Percentiles rank a stretch among this genome's conserved stretches.
These are phyloP conservation scores for Drosophila tanythrix DNA, from an alignment of 2,888 invertebrate genomes.

Conservation along the genomic window DNA sequence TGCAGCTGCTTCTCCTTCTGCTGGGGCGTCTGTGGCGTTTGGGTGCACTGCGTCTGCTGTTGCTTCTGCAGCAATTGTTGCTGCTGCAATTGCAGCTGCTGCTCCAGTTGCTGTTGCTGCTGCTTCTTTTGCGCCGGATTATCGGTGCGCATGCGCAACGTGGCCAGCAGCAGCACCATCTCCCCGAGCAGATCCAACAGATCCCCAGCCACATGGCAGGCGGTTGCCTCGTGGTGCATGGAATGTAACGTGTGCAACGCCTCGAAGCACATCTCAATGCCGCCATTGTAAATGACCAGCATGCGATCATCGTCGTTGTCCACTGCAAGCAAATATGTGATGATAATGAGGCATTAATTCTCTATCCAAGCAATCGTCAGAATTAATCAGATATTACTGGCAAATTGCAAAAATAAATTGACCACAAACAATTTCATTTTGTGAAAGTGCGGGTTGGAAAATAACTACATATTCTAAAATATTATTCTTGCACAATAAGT, in stretches of 20 bases:
- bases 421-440: no score
- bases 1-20: slow-evolving; percentile 79
- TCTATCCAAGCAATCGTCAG: background rate
- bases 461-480: background rate
- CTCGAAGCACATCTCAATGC: slow-evolving; percentile 89
- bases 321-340: slow-evolving; percentile 84
- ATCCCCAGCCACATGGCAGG: slow-evolving; percentile 93
- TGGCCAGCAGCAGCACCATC: slow-evolving; percentile 90
- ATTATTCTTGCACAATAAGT: background rate
- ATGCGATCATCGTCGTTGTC: slow-evolving; percentile 95
- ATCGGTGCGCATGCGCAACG: slow-evolving; percentile 86
- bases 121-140: slow-evolving; percentile 83
- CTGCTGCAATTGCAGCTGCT: slow-evolving; percentile 73
- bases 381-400: background rate
- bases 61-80: slow-evolving; percentile 72
- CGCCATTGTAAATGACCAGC: slow-evolving; percentile 95
- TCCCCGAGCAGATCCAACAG: slow-evolving; percentile 93
- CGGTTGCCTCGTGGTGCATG: slow-evolving; percentile 97
- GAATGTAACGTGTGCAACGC: slow-evolving; percentile 95
- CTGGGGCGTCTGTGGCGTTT: slow-evolving; percentile 75
- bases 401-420: background rate
- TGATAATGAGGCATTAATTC: background rate
- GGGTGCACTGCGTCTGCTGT: slow-evolving; percentile 71
- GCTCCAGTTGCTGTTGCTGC: slow-evolving; percentile 76
- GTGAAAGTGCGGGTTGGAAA: no score